phyloP scores from a whole-genome alignment of 2,888 invertebrate species.

The Xanthia togata region DNA sequence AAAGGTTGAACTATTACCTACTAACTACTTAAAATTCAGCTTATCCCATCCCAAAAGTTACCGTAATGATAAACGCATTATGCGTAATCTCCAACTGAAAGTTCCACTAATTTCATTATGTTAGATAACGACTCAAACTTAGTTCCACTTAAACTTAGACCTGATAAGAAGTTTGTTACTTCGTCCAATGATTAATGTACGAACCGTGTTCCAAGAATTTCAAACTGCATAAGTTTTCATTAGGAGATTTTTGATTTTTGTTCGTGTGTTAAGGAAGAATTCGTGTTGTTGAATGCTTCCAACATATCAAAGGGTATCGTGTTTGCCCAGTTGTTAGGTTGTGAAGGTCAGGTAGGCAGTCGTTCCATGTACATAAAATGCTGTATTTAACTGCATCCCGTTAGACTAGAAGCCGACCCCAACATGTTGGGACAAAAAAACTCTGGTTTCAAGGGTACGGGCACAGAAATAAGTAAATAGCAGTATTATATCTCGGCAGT shows the following conservation, averaged over 20 bases:
- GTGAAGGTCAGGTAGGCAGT: too few relatives aligned
- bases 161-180: constrained; percentile 54
- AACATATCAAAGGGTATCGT: background rate
- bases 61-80: constrained; percentile 33
- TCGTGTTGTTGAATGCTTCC: background rate
- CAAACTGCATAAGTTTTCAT: too few relatives aligned
- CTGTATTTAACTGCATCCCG: too few relatives aligned
- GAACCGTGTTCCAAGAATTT: constrained; percentile 12
- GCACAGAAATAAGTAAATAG: too few relatives aligned
- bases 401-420: too few relatives aligned
- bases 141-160: constrained; percentile 50
- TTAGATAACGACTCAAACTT: constrained; percentile 47
- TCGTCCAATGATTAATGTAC: constrained; percentile 48
- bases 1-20: background rate
- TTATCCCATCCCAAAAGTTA: background rate
- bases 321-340: too few relatives aligned
- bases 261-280: too few relatives aligned
- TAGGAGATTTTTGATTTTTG: too few relatives aligned
- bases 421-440: too few relatives aligned
- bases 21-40: constrained; percentile 10
- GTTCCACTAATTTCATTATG: constrained; percentile 56
- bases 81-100: constrained; percentile 34
- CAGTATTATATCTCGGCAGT: too few relatives aligned
- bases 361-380: too few relatives aligned
- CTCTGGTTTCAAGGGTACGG: too few relatives aligned